Base-by-base conservation (phyloP, 2,113 vertebrate species). In the Chrysemys picta region DNA sequence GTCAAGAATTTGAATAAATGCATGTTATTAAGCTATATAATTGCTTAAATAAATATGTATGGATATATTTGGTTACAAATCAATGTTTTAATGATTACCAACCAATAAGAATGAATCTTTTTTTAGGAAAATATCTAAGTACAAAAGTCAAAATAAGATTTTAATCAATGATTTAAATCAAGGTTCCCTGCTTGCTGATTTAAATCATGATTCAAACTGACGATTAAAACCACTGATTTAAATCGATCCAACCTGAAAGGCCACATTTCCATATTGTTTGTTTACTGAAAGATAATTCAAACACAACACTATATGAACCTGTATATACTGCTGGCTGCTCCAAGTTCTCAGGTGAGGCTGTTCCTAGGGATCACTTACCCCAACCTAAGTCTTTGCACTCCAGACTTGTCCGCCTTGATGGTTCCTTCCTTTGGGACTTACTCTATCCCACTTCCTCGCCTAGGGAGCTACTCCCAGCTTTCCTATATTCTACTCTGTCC, bases 401-500 rank as follows among this genome's bases (percentile, higher is more conserved):
- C n/a, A 45, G 38, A 45, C 22, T 76, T 45, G 42, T n/a, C n/a
- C 1, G 19, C 38, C 38, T n/a, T 6, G 4, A 69, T 76, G 22
- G 72, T 25, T 45, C 24, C 38, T 76, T 76, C 38, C 72, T 76
- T 42, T 45, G 72, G 22, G 38, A 45, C 19, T 19, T 13, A 87
- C 90, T 82, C 82, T 56, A 87, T 88, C 89, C 94, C 95, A 47
- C 89, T 94, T 21, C 87, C 35, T 25, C 52, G 47, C 53, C 97
- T 96, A 88, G 12, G 72, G 22, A 42, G 10, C 72, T 45, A 76
- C 11, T 45, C 10, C 38, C 22, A 45, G 22, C 72, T n/a, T 35
- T 22, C 72, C 25, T 92, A 72, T 94, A 96, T 5, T 75, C 24
- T 49, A 10, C 59, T 92, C 86, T 0, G 13, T 10, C 53, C 91